A percentile compares a stretch with the other conserved stretches of the same genome.
phyloP scores from a whole-genome alignment of 2,113 vertebrate species.

The Anguilla rostrata region DNA sequence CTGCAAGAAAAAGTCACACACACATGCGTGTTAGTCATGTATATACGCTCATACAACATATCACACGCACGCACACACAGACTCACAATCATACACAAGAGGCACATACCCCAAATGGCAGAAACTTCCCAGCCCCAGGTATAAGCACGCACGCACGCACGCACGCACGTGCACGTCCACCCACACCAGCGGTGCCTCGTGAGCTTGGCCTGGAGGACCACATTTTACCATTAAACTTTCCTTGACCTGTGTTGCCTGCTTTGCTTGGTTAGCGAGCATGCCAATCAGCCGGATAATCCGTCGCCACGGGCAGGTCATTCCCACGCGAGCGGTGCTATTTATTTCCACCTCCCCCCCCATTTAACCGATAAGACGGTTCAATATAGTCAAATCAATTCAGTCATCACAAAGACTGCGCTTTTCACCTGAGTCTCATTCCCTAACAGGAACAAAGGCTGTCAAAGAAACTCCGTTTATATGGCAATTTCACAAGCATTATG shows the following conservation, averaged over 20 bases:
- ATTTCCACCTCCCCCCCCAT: neutral
- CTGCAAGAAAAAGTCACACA: slow-evolving; percentile 57
- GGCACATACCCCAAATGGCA: no score
- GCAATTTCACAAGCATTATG: neutral
- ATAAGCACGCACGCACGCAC: neutral
- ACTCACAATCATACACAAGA: neutral
- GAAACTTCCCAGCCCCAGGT: no score
- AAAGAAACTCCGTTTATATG: neutral
- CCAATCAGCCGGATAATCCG: neutral
- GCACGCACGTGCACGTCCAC: neutral
- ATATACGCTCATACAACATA: neutral
- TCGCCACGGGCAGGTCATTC: neutral
- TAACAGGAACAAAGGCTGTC: neutral
- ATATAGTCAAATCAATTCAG: neutral
- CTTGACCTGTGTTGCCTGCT: neutral
- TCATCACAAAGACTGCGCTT: neutral
- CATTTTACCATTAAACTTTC: neutral
- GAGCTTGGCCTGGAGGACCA: neutral
- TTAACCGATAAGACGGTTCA: neutral
- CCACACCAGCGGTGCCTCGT: neutral
- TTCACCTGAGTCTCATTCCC: neutral
- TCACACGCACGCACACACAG: neutral
- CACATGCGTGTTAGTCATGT: neutral
- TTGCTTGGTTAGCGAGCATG: neutral
- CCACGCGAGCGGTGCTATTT: neutral